phyloP scores from a whole-genome alignment of 2,113 vertebrate genomes.

The Trichomycterus rosablanca region DNA sequence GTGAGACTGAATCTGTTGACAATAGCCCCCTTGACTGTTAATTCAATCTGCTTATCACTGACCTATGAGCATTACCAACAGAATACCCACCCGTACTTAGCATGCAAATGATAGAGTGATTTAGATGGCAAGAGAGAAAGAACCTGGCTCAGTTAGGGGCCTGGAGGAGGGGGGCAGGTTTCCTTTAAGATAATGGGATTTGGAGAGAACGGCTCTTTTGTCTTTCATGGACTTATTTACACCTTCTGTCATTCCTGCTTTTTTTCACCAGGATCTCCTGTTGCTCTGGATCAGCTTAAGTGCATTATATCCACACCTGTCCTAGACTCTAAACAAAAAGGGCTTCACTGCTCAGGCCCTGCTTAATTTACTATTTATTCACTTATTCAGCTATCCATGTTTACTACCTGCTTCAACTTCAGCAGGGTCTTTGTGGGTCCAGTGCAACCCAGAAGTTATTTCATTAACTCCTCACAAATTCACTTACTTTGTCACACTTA shows the following conservation, averaged over 20 bases:
- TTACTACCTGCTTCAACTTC: no score
- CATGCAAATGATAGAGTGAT: conserved; percentile 45
- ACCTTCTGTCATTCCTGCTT: conserved; percentile 31
- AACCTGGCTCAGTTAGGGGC: conserved; percentile 15
- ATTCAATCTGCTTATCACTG: conserved; percentile 48
- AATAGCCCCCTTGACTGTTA: conserved; percentile 33
- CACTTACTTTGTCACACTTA: no score
- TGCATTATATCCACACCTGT: neutral
- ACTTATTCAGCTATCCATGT: no score
- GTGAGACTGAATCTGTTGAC: conserved; percentile 30
- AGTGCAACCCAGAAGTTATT: no score
- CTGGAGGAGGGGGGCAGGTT: conserved; percentile 24
- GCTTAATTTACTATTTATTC: no score
- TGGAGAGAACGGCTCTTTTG: conserved; percentile 25
- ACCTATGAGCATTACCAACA: conserved; percentile 41
- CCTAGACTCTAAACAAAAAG: neutral
- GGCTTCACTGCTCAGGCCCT: no score
- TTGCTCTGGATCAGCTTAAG: conserved; percentile 6
- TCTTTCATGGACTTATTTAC: conserved; percentile 42
- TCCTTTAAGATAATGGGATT: conserved; percentile 44
- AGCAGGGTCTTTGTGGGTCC: no score
- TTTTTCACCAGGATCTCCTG: conserved; percentile 38
- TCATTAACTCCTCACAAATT: no score
- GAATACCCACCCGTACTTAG: conserved; percentile 46
- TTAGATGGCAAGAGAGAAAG: conserved; percentile 37